Percentiles rank a stretch among this genome's conserved stretches.
phyloP scores from a whole-genome alignment of 2,113 vertebrate species.

The Mormyrus lacerda region DNA sequence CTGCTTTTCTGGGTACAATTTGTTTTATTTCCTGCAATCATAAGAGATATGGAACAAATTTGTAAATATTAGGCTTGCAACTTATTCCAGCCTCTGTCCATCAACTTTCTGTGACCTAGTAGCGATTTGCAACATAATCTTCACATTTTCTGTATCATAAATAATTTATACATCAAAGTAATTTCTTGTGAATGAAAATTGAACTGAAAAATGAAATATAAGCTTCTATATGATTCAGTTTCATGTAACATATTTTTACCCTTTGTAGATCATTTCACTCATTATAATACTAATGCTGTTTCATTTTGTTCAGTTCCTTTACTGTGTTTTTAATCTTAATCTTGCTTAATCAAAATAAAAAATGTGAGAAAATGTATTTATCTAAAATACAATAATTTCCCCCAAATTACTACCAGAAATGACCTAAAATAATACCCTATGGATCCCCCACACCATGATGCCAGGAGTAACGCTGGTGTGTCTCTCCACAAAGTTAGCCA shows the following conservation, averaged over 20 bases:
- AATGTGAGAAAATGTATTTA: too few relatives aligned
- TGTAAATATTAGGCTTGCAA: constrained; percentile 1
- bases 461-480: too few relatives aligned
- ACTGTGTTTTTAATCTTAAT: neutral
- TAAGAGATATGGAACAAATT: neutral
- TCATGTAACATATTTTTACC: neutral
- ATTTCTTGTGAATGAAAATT: neutral
- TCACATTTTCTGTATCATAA: neutral
- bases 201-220: neutral
- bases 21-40: constrained; percentile 2
- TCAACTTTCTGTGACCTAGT: neutral
- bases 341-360: too few relatives aligned
- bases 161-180: neutral
- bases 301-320: neutral
- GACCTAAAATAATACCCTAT: too few relatives aligned
- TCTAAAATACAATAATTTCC: too few relatives aligned
- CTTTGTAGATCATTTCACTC: neutral
- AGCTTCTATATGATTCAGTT: neutral
- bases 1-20: neutral
- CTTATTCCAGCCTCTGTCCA: neutral
- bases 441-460: too few relatives aligned
- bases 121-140: neutral
- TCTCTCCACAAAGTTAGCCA: too few relatives aligned
- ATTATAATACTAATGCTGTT: neutral
- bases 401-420: too few relatives aligned